These are phyloP conservation scores for Nephrotoma flavescens DNA, from an alignment of 2,888 invertebrate genomes.

Conservation along the genomic window DNA sequence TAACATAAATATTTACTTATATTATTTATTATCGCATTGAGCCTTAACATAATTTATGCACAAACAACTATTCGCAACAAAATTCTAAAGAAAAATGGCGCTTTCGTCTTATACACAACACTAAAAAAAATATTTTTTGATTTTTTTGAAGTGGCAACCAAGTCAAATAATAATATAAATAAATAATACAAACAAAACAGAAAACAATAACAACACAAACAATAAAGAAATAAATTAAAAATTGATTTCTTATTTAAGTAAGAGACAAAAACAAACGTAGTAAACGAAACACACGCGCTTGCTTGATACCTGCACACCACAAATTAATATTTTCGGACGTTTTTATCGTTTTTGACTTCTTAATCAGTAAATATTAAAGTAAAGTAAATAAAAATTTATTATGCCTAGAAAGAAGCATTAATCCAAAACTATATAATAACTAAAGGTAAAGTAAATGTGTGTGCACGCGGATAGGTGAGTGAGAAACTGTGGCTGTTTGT, in stretches of 20 bases:
- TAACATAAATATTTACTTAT: neutral
- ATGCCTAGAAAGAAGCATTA: neutral
- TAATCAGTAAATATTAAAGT: neutral
- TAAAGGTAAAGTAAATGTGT: neutral
- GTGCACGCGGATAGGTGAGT: neutral
- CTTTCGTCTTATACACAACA: neutral
- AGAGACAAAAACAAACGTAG: neutral
- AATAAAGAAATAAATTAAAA: neutral
- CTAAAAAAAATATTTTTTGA: neutral
- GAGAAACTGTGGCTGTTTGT: neutral
- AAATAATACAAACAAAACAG: neutral
- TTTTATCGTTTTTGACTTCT: neutral
- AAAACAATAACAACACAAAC: neutral
- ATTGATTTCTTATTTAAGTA: neutral
- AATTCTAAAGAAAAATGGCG: slow-evolving; percentile 5
- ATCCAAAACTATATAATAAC: neutral
- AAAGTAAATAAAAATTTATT: neutral
- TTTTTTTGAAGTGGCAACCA: neutral
- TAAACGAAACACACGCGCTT: neutral
- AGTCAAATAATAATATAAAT: neutral
- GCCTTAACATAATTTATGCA: neutral
- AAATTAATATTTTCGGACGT: neutral
- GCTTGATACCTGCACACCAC: neutral
- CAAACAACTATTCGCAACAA: slow-evolving; percentile 4
- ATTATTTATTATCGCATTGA: neutral